Percentiles rank a stretch among this genome's conserved stretches.
phyloP scores from a whole-genome alignment of 1,140 invertebrate species.

The Pristionchus pacificus region DNA sequence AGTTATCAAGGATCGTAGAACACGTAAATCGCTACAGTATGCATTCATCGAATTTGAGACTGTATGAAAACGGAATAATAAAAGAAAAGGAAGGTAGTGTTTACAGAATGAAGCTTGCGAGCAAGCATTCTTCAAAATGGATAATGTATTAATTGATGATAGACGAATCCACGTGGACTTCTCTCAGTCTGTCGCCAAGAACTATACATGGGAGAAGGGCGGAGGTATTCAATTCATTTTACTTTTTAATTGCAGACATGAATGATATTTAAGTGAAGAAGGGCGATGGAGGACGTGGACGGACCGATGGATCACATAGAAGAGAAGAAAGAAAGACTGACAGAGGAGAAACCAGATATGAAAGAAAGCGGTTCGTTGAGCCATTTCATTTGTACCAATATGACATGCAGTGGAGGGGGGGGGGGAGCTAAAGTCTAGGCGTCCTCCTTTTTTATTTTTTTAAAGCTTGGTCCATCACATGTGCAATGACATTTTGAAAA shows the following conservation, averaged over 20 bases:
- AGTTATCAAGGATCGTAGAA: constrained; percentile 88
- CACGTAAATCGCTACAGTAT: constrained; percentile 92
- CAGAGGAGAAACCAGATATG: background rate
- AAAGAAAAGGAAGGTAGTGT: constrained; percentile 1
- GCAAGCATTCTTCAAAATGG: constrained; percentile 99
- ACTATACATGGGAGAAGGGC: constrained; percentile 47
- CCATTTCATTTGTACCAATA: no score
- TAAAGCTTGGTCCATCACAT: no score
- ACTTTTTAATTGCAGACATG: background rate
- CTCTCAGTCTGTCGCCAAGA: constrained; percentile 80
- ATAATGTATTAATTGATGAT: constrained; percentile 98
- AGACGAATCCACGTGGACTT: constrained; percentile 98
- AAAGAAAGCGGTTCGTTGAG: no score
- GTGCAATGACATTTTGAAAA: no score
- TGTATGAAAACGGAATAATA: constrained; percentile 57
- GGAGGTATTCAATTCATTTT: background rate
- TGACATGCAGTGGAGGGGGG: no score
- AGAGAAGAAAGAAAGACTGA: background rate
- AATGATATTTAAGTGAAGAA: background rate
- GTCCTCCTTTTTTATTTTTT: no score
- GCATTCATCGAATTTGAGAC: constrained; percentile 98
- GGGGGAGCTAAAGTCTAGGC: no score
- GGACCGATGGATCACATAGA: background rate
- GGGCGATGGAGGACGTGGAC: background rate
- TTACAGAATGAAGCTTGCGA: constrained; percentile 78